Conservation (phyloP, 2,113 vertebrate species). For the Rhea americana region DNA sequence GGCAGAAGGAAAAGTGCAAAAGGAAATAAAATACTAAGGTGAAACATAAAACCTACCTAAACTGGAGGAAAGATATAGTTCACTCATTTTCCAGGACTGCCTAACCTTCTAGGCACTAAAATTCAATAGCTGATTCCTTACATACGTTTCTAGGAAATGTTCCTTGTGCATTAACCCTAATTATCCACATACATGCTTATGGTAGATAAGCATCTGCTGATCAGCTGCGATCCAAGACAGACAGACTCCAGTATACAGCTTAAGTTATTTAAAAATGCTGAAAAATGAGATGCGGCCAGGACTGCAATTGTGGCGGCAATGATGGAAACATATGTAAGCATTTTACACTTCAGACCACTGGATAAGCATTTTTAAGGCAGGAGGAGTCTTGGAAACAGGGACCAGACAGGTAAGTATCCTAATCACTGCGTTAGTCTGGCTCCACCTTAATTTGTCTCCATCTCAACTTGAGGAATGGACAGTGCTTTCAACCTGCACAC, state of each 20-base stretch:
- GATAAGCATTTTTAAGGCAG: not conserved
- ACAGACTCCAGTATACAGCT: not conserved
- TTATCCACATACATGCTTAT: not conserved
- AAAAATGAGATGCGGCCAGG: slow-evolving; percentile 1
- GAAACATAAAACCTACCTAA: slow-evolving; percentile 32
- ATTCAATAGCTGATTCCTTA: not conserved
- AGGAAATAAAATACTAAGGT: not conserved
- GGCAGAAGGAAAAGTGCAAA: not conserved
- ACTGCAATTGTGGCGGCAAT: not conserved
- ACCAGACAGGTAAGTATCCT: not conserved
- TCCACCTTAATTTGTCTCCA: not conserved
- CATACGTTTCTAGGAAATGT: not conserved
- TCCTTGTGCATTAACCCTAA: not conserved
- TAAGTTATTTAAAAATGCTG: not conserved
- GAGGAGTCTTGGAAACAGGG: not conserved
- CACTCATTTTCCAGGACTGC: not conserved
- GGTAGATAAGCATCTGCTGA: not conserved
- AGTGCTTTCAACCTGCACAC: not conserved
- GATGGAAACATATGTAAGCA: not conserved
- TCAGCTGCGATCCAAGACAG: slow-evolving; percentile 17
- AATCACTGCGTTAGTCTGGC: not conserved
- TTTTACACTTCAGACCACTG: not conserved
- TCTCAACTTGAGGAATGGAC: not conserved
- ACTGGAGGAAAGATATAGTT: not conserved
- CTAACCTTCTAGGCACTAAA: not conserved